Evolutionary conservation across 2,113 vertebrate genomes (phyloP), one percentile per base, ranked within the genome.

Genomic region (Halichoerus grypus): DNA sequence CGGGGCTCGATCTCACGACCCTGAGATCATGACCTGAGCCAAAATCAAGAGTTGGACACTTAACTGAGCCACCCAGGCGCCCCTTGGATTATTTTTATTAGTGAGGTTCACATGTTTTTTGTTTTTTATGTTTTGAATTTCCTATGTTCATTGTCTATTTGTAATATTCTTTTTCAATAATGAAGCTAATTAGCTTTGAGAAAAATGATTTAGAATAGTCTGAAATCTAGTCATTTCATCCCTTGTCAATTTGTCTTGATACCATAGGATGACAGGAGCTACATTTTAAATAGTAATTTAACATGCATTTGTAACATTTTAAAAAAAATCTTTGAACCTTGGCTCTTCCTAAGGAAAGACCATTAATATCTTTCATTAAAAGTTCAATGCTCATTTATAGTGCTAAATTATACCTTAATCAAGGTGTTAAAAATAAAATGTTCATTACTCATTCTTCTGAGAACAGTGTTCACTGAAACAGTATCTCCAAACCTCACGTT

Each of bases 131-230:
- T 84, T 31, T 84, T 51, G 24, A 71, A 59, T 22, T 65, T 53
- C 26, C 72, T 63, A n/a, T 83, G 63, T 74, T 88, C 33, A 31
- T 63, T 72, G 16, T 39, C 55, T 69, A 84, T 76, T 36, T 85
- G 16, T 77, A 57, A 55, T 80, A 19, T 42, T 84, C 5, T 59
- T 85, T 90, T 36, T 51, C 4, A 85, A 49, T 72, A 90, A 65
- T 55, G 67, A 85, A 95, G 12, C 71, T 79, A 86, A 92, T 46
- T 33, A 92, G 15, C 46, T 88, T n/a, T 92, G 65, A 88, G 55
- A 55, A 63, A 87, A 88, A 92, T 72, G 1, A 92, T 83, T 77
- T 85, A 90, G 65, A 57, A 77, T 26, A 83, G 36, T 42, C 13
- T 39, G 42, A 74, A 90, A 76, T 95, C 28, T 14, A 39, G 21